Evolutionary conservation across 2,888 invertebrate species (phyloP), one percentile per base, ranked within the genome.

Genomic region (Hirtodrosophila trivittata): DNA sequence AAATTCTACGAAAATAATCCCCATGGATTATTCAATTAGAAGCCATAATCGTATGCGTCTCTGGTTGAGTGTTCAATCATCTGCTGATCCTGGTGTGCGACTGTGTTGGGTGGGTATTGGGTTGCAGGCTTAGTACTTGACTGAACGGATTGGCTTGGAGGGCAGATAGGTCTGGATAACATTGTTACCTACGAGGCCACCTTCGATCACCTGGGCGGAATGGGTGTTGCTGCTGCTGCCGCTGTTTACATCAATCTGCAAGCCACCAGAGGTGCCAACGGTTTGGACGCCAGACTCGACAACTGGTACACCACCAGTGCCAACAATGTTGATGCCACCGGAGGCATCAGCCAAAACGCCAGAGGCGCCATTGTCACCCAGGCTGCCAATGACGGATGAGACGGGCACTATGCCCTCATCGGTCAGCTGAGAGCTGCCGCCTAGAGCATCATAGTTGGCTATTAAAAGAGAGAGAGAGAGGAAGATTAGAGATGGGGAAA

Each of bases 381-480:
- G 69, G 60, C 78, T 81, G 16, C 84, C 87, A 55, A 89, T 82
- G 38, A 89, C 88, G 0, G 89, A 89, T 4, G 89, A 86, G n/a
- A 88, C 77, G 16, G 86, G 87, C n/a, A 86, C 74, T 13, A 77
- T 55, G 12, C 89, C 89, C 73, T 89, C 89, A 43, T 90, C 77
- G 35, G 69, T 75, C 45, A 82, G 45, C 56, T 87, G 74, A 2
- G 86, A 87, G 52, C 58, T 69, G 52, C 90, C 90, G 16, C 88
- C 89, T 14, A 90, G 65, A 50, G 86, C 75, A 57, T 89, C 89
- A 33, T 90, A 90, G 82, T 90, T 88, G 65, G 87, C 89, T 89
- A 51, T 9, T 28, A 32, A 4, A 7, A 18, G 9, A 21, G 30
- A 3, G 3, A 14, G 2, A n/a, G 16, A 14, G 12, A 5, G 18